phyloP scores from a whole-genome alignment of 2,797 vertebrate species.

The Hozukius guyotensis region DNA sequence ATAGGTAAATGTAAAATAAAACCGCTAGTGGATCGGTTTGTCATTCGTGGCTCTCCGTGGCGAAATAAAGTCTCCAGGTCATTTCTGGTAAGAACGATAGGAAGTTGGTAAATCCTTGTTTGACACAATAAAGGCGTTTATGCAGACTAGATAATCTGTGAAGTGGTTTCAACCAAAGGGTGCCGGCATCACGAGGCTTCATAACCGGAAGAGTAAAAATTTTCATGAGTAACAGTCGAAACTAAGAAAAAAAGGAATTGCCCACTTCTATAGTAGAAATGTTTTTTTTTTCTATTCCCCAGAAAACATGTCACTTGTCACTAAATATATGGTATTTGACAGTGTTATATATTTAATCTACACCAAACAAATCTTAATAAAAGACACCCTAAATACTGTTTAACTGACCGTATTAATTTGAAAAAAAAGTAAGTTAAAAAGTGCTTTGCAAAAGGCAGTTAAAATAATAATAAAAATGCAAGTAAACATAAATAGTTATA shows the following conservation, averaged over 20 bases:
- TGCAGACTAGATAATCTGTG: too few relatives aligned
- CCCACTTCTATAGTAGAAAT: not conserved
- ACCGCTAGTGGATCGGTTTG: not conserved
- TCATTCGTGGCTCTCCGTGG: not conserved
- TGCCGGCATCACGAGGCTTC: not conserved
- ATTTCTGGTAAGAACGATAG: not conserved
- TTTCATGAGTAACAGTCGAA: too few relatives aligned
- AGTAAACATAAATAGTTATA: not conserved
- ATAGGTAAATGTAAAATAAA: too few relatives aligned
- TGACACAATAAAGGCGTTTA: not conserved
- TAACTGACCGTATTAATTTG: not conserved
- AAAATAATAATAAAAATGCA: not conserved
- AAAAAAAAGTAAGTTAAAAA: not conserved
- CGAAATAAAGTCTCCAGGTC: not conserved
- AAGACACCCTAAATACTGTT: not conserved
- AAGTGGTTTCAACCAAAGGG: not conserved
- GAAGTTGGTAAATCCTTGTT: not conserved
- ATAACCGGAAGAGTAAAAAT: not conserved
- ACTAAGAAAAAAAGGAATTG: too few relatives aligned
- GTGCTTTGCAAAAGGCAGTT: not conserved
- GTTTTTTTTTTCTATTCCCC: not conserved
- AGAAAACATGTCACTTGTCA: not conserved
- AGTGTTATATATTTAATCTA: not conserved
- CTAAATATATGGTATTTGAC: not conserved
- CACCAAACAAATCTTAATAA: not conserved